Conservation (phyloP, 23 tunicate species). For the Halocynthia aurantium region DNA sequence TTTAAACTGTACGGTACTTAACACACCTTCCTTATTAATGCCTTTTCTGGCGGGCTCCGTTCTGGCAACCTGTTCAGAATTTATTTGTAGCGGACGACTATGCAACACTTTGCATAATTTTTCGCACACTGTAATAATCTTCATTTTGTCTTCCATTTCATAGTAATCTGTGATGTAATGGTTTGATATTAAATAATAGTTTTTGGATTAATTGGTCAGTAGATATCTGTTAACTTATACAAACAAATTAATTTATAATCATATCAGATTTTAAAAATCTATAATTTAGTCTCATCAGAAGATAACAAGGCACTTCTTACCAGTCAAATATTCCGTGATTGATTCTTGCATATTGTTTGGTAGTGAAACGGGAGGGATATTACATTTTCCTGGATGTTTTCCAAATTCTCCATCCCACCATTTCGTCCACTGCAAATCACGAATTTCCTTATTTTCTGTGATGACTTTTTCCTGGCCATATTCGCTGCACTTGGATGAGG, state of each 20-base stretch:
- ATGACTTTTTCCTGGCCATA: too few species aligned
- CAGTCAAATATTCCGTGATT: constrained; percentile 22
- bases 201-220: not conserved
- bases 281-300: not conserved
- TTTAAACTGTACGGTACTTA: not conserved
- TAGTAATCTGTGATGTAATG: constrained; percentile 2
- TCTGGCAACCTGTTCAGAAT: not conserved
- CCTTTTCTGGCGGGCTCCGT: not conserved
- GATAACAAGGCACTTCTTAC: not conserved
- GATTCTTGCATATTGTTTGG: constrained; percentile 35
- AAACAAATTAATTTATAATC: too few species aligned
- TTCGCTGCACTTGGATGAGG: too few species aligned
- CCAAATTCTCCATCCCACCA: constrained; percentile 51
- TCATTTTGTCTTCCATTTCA: not conserved
- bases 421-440: constrained; percentile 25
- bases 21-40: not conserved
- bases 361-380: constrained; percentile 34
- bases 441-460: too few species aligned
- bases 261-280: not conserved
- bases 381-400: constrained; percentile 63
- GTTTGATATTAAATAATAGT: not conserved
- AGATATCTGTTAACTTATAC: too few species aligned
- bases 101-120: constrained; percentile 16
- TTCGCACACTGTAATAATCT: not conserved
- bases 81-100: constrained; percentile 8